phyloP scores from a whole-genome alignment of 2,888 invertebrate species.

The Tipula unca region DNA sequence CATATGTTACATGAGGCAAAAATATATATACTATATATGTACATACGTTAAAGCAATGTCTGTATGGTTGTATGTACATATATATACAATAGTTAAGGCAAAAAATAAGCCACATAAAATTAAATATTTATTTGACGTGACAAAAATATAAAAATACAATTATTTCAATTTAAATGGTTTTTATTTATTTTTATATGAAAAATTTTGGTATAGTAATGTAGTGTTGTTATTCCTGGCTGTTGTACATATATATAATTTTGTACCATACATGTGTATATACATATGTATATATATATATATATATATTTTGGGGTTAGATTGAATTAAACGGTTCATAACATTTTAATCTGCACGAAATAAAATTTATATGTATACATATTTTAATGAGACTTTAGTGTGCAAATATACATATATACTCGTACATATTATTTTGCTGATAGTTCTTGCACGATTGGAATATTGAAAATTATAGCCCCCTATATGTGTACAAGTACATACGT shows the following conservation, averaged over 20 bases:
- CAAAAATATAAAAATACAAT: background rate
- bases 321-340: background rate
- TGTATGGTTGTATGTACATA: background rate
- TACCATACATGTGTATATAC: background rate
- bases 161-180: background rate
- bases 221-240: background rate
- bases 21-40: too few species aligned
- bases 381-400: background rate
- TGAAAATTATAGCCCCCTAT: background rate
- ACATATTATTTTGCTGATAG: background rate
- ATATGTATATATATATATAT: background rate
- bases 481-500: too few species aligned
- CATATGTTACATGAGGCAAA: background rate
- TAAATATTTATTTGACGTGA: constrained; percentile 14
- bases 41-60: too few species aligned
- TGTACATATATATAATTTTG: background rate
- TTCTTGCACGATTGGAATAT: background rate
- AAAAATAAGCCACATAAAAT: background rate
- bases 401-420: background rate
- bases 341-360: background rate
- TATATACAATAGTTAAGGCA: background rate
- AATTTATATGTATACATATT: background rate
- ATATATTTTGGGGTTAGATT: background rate
- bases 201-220: too few species aligned
- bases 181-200: too few species aligned